Evolutionary conservation across 1,140 invertebrate species (phyloP).

Genomic region (Ectropis grisescens): DNA sequence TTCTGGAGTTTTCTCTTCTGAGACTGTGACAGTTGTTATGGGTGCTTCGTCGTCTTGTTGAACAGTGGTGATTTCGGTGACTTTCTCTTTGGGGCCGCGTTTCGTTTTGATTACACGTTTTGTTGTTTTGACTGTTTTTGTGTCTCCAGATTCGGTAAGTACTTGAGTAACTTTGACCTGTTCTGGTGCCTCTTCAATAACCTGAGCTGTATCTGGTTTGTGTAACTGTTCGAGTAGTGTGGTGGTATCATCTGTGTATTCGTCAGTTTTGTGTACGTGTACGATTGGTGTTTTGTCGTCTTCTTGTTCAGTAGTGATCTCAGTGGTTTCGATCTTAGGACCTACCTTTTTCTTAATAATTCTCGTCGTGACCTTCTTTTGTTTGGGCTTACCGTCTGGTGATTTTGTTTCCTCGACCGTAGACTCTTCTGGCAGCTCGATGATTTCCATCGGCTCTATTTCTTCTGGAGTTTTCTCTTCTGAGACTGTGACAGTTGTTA

Average conservation of each 20-base stretch:
- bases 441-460: slow-evolving; percentile 1
- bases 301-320: slow-evolving; percentile 29
- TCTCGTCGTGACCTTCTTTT: slow-evolving; percentile 23
- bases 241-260: slow-evolving; percentile 13
- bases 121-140: slow-evolving; percentile 1
- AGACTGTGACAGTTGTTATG: slow-evolving; percentile 4
- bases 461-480: slow-evolving; percentile 3
- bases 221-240: slow-evolving; percentile 1
- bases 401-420: slow-evolving; percentile 17
- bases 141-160: slow-evolving; percentile 3
- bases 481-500: slow-evolving; percentile 28
- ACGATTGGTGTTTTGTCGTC: slow-evolving; percentile 26
- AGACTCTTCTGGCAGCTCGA: slow-evolving; percentile 31
- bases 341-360: slow-evolving; percentile 18
- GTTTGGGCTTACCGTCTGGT: slow-evolving; percentile 26
- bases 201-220: slow-evolving; percentile 3
- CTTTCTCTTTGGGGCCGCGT: slow-evolving; percentile 2
- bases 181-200: slow-evolving; percentile 7
- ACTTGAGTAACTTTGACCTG: slow-evolving; percentile 4
- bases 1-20: slow-evolving; percentile 4
- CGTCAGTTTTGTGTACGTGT: slow-evolving; percentile 16
- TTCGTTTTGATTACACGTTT: slow-evolving; percentile 3
- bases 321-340: slow-evolving; percentile 16
- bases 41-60: slow-evolving; percentile 23
- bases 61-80: slow-evolving; percentile 6